A percentile compares a stretch with the other conserved stretches of the same genome.
Evolutionary conservation across 2,797 vertebrate species (phyloP).

Genomic region (Myripristis jacobus): DNA sequence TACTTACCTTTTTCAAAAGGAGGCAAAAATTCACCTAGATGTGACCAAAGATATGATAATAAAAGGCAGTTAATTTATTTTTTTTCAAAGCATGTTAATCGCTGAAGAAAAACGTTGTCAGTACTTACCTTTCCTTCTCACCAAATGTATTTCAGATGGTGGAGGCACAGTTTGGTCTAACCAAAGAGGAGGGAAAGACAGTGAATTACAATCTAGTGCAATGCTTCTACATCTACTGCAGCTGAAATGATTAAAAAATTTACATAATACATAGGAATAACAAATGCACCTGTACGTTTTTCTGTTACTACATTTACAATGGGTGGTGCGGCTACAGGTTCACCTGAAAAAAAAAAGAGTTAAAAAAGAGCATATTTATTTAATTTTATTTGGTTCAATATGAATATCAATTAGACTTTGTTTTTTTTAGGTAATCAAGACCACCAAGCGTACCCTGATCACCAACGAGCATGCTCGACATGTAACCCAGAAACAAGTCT

Average conservation of each 20-base stretch:
- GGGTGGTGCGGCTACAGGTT: slow-evolving; percentile 43
- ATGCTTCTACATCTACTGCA: neutral
- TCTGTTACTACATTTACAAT: slow-evolving; percentile 62
- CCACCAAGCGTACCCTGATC: slow-evolving; percentile 72
- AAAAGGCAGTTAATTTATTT: neutral
- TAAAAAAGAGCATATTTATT: neutral
- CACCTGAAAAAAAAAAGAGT: slow-evolving; percentile 45
- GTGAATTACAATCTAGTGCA: too few species aligned
- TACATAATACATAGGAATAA: too few species aligned
- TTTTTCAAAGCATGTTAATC: neutral
- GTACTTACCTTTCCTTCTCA: slow-evolving; percentile 78
- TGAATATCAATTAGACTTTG: too few species aligned
- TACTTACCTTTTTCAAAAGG: slow-evolving; percentile 80
- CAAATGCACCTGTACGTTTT: slow-evolving; percentile 20
- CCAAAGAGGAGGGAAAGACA: slow-evolving; percentile 26
- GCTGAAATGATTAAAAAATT: neutral
- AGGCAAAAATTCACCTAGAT: slow-evolving; percentile 81
- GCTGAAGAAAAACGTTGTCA: neutral
- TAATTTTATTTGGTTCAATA: too few species aligned
- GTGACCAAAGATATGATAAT: slow-evolving; percentile 11
- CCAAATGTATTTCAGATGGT: slow-evolving; percentile 58
- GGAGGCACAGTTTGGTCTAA: slow-evolving; percentile 61
- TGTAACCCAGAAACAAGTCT: slow-evolving; percentile 78
- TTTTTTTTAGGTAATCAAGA: neutral
- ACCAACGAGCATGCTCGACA: slow-evolving; percentile 79